Conservation (phyloP, 2,797 vertebrate genomes). For the Prionace glauca region DNA sequence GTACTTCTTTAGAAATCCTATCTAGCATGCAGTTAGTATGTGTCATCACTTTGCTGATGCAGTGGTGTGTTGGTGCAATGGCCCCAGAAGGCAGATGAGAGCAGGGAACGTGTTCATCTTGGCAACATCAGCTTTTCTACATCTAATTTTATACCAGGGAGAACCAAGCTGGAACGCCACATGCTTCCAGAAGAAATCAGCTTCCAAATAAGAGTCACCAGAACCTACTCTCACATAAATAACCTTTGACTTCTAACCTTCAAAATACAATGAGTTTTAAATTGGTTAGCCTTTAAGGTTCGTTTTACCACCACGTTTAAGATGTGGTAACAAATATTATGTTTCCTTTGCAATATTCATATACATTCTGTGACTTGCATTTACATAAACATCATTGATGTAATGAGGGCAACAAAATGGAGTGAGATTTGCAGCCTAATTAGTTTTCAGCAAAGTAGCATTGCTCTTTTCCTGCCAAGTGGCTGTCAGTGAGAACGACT, state of each 20-base stretch:
- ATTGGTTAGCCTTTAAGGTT: background rate
- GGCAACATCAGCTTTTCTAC: conserved; percentile 59
- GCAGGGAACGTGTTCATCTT: conserved; percentile 56
- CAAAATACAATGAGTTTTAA: conserved; percentile 43
- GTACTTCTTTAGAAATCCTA: conserved; percentile 27
- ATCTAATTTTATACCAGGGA: conserved; percentile 69
- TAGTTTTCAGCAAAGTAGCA: background rate
- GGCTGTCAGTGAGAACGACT: background rate
- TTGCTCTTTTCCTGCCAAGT: background rate
- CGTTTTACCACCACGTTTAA: background rate
- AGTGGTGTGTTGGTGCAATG: conserved; percentile 55
- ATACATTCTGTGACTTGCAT: background rate
- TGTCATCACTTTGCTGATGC: conserved; percentile 50
- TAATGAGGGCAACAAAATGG: background rate
- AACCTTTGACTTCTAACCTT: conserved; percentile 52
- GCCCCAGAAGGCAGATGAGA: conserved; percentile 51
- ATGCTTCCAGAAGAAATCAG: conserved; percentile 63
- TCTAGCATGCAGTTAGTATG: conserved; percentile 45
- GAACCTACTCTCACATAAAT: conserved; percentile 49
- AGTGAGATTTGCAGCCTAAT: background rate
- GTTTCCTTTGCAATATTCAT: background rate
- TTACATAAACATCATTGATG: too few species aligned
- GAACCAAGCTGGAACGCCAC: conserved; percentile 56
- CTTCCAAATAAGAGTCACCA: conserved; percentile 61
- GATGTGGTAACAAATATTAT: background rate